Percentiles rank a stretch among this genome's conserved stretches.
phyloP scores from a whole-genome alignment of 2,797 vertebrate species.

The Leptodactylus fallax region DNA sequence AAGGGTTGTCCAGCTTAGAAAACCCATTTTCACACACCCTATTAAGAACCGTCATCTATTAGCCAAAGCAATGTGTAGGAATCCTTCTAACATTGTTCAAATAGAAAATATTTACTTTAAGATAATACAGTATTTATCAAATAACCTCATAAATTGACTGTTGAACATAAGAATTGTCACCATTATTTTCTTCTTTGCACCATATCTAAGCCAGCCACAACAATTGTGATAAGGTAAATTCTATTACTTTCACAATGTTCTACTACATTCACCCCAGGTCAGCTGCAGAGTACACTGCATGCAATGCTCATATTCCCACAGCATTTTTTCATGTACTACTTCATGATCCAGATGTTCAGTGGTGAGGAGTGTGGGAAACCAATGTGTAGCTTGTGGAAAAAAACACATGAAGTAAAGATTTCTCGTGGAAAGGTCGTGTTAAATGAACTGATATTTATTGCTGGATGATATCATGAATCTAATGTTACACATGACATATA shows the following conservation, averaged over 20 bases:
- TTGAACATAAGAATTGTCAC: too few relatives aligned
- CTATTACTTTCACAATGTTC: neutral
- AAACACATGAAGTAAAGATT: neutral
- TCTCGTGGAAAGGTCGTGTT: constrained; percentile 7
- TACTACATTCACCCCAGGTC: neutral
- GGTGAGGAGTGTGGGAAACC: constrained; percentile 27
- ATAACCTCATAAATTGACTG: too few relatives aligned
- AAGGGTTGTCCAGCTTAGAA: too few relatives aligned
- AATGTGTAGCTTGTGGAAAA: constrained; percentile 16
- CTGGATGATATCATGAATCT: neutral
- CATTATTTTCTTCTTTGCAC: too few relatives aligned
- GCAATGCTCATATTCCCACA: constrained; percentile 22
- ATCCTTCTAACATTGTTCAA: too few relatives aligned
- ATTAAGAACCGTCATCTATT: too few relatives aligned
- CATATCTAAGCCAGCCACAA: too few relatives aligned
- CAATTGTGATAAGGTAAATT: neutral
- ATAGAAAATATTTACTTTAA: too few relatives aligned
- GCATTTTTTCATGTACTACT: constrained; percentile 30
- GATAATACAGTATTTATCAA: too few relatives aligned
- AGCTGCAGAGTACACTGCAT: neutral
- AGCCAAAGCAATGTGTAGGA: too few relatives aligned
- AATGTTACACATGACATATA: neutral
- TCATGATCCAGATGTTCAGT: constrained; percentile 31
- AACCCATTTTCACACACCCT: too few relatives aligned
- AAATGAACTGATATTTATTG: constrained; percentile 1